Evolutionary conservation across 2,113 vertebrate species (phyloP).

Genomic region (Menidia beryllina): DNA sequence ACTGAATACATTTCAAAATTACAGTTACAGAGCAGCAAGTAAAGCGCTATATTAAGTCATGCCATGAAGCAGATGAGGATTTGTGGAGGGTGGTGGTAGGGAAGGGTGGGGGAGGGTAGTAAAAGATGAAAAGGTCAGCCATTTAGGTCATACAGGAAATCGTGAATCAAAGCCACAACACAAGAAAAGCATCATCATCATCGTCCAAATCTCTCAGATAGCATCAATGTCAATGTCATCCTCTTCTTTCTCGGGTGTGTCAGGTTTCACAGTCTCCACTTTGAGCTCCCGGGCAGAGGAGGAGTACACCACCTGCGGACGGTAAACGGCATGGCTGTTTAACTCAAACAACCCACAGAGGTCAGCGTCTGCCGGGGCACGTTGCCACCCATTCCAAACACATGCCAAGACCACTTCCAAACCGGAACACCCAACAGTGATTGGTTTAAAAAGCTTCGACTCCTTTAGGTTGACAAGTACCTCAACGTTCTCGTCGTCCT

Average conservation of each 20-base stretch:
- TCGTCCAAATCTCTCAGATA: constrained; percentile 84
- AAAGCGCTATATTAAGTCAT: constrained; percentile 74
- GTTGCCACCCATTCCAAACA: no score
- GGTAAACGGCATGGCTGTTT: constrained; percentile 16
- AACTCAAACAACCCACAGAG: neutral
- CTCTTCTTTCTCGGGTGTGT: constrained; percentile 86
- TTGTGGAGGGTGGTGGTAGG: no score
- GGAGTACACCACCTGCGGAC: constrained; percentile 93
- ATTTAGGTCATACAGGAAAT: constrained; percentile 41
- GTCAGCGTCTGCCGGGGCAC: neutral
- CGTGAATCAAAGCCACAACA: constrained; percentile 62
- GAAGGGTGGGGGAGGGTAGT: constrained; percentile 4
- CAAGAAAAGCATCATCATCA: constrained; percentile 37
- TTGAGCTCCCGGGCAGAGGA: constrained; percentile 92
- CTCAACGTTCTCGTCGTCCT: constrained; percentile 90
- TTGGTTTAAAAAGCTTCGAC: no score
- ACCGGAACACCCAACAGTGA: no score
- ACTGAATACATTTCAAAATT: constrained; percentile 62
- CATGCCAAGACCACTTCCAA: no score
- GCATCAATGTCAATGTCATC: constrained; percentile 99
- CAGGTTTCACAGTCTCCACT: constrained; percentile 93
- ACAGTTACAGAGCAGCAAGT: constrained; percentile 73
- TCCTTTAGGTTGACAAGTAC: constrained; percentile 66
- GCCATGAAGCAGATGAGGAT: constrained; percentile 61
- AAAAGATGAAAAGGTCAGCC: constrained; percentile 45